These are phyloP conservation scores for Orcinus orca DNA, from an alignment of 2,113 vertebrate genomes.

Conservation along the genomic window DNA sequence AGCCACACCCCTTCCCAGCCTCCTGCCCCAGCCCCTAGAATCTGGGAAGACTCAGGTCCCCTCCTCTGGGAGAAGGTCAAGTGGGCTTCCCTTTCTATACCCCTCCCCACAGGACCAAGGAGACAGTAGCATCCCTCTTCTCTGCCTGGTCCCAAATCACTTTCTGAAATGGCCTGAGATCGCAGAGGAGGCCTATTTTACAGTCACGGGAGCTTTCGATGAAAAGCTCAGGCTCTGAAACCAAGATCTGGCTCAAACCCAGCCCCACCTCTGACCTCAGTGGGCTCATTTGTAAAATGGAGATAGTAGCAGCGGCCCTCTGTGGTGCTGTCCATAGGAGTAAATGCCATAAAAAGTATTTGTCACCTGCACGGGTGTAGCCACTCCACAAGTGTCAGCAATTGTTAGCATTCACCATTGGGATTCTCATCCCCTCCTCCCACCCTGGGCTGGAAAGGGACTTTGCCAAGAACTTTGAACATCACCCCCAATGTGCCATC, in stretches of 20 bases:
- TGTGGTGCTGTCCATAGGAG: background rate
- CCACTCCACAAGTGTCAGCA: background rate
- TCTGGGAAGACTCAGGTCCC: conserved; percentile 78
- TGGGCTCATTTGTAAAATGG: background rate
- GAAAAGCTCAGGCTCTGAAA: background rate
- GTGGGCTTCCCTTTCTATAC: background rate
- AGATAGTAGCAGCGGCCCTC: background rate
- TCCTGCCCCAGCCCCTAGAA: conserved; percentile 80
- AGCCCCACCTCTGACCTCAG: background rate
- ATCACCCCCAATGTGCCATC: background rate
- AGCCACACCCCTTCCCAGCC: background rate
- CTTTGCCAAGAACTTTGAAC: background rate
- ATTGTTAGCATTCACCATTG: background rate
- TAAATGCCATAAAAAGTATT: background rate
- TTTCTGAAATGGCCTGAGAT: background rate
- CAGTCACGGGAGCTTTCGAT: background rate
- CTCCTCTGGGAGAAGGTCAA: conserved; percentile 78
- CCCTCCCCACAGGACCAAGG: background rate
- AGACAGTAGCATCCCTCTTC: background rate
- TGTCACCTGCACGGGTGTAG: background rate
- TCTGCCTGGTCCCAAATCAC: background rate
- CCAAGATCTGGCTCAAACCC: background rate
- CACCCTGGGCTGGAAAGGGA: background rate
- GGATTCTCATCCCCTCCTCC: background rate
- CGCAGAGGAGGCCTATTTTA: background rate